Evolutionary conservation across 2,888 invertebrate genomes (phyloP).

Genomic region (Tetramorium bicarinatum): DNA sequence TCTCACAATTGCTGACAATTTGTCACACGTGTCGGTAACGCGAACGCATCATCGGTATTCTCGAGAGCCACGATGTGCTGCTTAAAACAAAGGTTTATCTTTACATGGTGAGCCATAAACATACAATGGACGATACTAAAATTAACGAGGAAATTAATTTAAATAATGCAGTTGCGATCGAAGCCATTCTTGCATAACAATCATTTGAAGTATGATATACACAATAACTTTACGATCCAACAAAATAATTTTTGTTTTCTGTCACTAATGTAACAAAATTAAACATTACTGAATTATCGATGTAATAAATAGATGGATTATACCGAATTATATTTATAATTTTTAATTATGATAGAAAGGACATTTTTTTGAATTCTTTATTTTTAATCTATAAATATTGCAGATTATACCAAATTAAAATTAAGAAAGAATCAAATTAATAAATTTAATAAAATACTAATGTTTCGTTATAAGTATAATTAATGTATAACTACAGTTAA

Average conservation of each 20-base stretch:
- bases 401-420: neutral
- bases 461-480: too few relatives aligned
- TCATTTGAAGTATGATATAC: slow-evolving; percentile 52
- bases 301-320: neutral
- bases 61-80: slow-evolving; percentile 40
- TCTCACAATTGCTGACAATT: neutral
- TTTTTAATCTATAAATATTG: neutral
- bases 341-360: neutral
- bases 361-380: neutral
- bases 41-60: slow-evolving; percentile 61
- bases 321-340: neutral
- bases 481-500: too few relatives aligned
- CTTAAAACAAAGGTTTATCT: slow-evolving; percentile 59
- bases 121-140: slow-evolving; percentile 80
- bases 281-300: neutral
- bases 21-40: neutral
- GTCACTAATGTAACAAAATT: slow-evolving; percentile 23
- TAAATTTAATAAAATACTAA: neutral
- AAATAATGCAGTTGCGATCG: slow-evolving; percentile 74
- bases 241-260: slow-evolving; percentile 2
- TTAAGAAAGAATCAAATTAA: neutral
- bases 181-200: slow-evolving; percentile 76
- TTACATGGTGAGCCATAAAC: slow-evolving; percentile 77
- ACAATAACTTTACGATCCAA: slow-evolving; percentile 34
- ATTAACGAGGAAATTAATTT: slow-evolving; percentile 78